Evolutionary conservation across 2,113 vertebrate genomes (phyloP).

Genomic region (Zosterops lateralis): DNA sequence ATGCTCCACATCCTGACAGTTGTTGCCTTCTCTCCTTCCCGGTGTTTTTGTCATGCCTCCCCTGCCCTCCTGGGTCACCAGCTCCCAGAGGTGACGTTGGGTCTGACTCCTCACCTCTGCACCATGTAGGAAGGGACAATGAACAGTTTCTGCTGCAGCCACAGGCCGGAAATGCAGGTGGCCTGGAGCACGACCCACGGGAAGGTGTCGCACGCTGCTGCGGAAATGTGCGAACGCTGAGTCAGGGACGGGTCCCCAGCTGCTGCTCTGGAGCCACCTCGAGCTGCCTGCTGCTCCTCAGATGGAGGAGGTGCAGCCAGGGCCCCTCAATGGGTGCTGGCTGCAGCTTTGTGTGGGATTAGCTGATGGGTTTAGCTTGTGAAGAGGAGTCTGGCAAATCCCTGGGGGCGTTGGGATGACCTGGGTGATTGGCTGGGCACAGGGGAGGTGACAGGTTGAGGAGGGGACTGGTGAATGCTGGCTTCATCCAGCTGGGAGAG

Average conservation of each 20-base stretch:
- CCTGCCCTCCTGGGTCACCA: neutral
- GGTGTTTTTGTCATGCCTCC: accelerated
- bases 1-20: neutral
- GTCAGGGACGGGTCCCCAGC: neutral
- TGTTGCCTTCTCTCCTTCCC: accelerated
- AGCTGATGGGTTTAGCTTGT: neutral
- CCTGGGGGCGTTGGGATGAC: accelerated
- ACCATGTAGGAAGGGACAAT: accelerated
- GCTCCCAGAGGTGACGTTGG: neutral
- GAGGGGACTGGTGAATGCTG: accelerated
- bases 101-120: neutral
- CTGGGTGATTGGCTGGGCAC: neutral
- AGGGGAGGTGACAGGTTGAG: neutral
- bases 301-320: neutral
- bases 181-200: neutral
- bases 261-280: accelerated
- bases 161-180: neutral
- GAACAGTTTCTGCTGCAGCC: neutral
- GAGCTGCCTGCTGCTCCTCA: neutral
- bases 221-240: neutral
- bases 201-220: neutral
- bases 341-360: neutral
- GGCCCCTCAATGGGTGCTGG: neutral
- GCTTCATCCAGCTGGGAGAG: neutral
- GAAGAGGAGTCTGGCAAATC: neutral